Percentiles rank a stretch among this genome's conserved stretches.
These are phyloP conservation scores for Melanotaenia maccullochi DNA, from an alignment of 2,797 vertebrate species.

Conservation along the genomic window DNA sequence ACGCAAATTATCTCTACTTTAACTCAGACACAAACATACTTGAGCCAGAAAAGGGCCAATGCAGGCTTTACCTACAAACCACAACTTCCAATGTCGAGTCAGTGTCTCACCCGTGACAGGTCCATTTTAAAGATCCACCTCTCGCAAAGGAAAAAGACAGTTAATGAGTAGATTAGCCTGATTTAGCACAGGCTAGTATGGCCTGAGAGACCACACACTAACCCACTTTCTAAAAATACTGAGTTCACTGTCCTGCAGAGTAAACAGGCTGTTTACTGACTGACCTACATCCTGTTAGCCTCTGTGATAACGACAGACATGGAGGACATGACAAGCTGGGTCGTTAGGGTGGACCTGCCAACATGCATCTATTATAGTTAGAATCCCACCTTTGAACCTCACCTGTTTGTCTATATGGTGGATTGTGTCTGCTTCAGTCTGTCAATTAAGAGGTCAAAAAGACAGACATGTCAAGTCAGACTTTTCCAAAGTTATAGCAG, in stretches of 20 bases:
- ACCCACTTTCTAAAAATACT: slow-evolving; percentile 76
- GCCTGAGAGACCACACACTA: slow-evolving; percentile 58
- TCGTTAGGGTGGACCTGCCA: background rate
- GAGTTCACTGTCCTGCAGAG: slow-evolving; percentile 39
- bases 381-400: background rate
- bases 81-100: background rate
- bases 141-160: slow-evolving; percentile 9
- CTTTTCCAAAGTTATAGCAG: background rate
- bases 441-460: background rate
- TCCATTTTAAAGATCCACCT: background rate
- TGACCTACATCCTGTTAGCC: slow-evolving; percentile 70
- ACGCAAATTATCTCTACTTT: background rate
- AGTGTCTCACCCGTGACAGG: slow-evolving; percentile 10
- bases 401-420: background rate
- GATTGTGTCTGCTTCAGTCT: background rate
- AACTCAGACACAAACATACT: background rate
- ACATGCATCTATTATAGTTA: background rate
- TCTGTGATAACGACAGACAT: slow-evolving; percentile 5
- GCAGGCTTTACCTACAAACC: background rate
- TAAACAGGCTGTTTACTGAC: slow-evolving; percentile 65
- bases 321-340: background rate
- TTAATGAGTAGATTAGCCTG: slow-evolving; percentile 61
- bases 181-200: slow-evolving; percentile 30
- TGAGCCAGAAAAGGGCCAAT: background rate
- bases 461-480: background rate